Evolutionary conservation across 2,797 vertebrate species (phyloP).

Genomic region (Poecilia gillii): DNA sequence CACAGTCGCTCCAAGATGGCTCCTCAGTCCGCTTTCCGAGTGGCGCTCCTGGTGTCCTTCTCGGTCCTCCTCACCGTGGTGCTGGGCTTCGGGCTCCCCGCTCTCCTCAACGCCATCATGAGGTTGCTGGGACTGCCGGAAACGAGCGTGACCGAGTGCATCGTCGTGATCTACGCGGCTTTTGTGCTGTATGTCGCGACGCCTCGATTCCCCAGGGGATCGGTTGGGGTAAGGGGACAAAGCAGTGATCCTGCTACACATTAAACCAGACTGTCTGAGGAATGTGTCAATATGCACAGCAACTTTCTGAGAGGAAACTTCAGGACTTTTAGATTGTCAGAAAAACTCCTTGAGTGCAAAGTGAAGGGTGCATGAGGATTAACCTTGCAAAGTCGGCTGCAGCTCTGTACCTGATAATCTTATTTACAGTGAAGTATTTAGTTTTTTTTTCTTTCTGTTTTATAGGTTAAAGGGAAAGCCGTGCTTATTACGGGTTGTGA

Average conservation of each 20-base stretch:
- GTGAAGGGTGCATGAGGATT: neutral
- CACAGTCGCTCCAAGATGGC: conserved; percentile 74
- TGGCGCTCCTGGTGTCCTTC: conserved; percentile 64
- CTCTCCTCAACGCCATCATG: conserved; percentile 67
- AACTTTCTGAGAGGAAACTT: neutral
- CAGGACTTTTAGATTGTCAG: neutral
- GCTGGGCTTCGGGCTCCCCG: conserved; percentile 80
- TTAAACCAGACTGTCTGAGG: neutral
- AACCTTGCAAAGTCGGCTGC: neutral
- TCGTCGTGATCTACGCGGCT: conserved; percentile 77
- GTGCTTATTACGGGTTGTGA: conserved; percentile 90
- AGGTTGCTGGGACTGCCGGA: conserved; percentile 74
- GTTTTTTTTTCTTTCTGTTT: neutral
- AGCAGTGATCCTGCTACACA: fast-evolving
- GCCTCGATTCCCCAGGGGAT: conserved; percentile 80
- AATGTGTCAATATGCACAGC: neutral
- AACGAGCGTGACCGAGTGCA: conserved; percentile 79
- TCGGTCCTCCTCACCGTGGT: conserved; percentile 75
- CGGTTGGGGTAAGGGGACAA: conserved; percentile 73
- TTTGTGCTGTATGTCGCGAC: conserved; percentile 81
- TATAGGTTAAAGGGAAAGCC: conserved; percentile 83
- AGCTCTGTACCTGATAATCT: too few relatives aligned
- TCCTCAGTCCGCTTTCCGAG: conserved; percentile 53
- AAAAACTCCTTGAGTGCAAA: neutral
- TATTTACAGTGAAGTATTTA: neutral